A percentile compares a stretch with the other conserved stretches of the same genome.
Conservation (phyloP, 2,888 invertebrate genomes). For the Oscheius onirici region DNA sequence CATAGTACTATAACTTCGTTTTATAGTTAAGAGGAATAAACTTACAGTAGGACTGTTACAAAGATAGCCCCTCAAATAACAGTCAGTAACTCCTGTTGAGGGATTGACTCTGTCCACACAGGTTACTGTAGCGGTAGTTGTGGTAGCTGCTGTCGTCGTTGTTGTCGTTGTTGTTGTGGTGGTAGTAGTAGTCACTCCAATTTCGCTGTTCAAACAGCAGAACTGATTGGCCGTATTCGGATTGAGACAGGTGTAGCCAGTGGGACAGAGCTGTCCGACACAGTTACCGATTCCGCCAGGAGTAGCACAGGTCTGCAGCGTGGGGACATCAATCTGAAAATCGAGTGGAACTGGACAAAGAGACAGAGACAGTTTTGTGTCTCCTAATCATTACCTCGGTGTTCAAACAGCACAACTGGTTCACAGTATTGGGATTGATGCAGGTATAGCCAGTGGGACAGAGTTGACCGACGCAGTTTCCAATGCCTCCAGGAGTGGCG, state of each 20-base stretch:
- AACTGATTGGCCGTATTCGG: slow-evolving; percentile 1
- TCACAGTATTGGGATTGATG: neutral
- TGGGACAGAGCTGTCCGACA: slow-evolving; percentile 1
- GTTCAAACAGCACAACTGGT: slow-evolving; percentile 16
- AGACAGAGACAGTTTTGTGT: no score
- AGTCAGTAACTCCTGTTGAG: slow-evolving; percentile 5
- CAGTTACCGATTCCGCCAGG: slow-evolving; percentile 7
- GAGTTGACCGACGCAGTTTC: neutral
- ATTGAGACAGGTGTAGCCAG: slow-evolving; percentile 11
- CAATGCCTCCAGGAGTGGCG: slow-evolving; percentile 5
- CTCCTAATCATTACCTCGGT: neutral
- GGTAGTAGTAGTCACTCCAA: slow-evolving; percentile 21
- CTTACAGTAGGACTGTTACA: slow-evolving; percentile 10
- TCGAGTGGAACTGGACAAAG: no score
- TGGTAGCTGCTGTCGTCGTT: slow-evolving; percentile 6
- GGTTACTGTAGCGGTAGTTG: neutral
- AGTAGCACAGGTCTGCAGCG: slow-evolving; percentile 8
- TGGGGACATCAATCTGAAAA: neutral
- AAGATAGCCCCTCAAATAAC: neutral
- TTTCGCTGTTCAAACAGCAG: slow-evolving; percentile 13
- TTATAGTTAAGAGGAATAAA: neutral
- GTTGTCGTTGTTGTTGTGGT: neutral
- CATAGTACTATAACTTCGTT: neutral
- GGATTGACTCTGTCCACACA: slow-evolving; percentile 9
- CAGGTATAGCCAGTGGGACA: slow-evolving; percentile 6